Evolutionary conservation across 2,888 invertebrate genomes (phyloP).

Genomic region (Epistrophe grossulariae): DNA sequence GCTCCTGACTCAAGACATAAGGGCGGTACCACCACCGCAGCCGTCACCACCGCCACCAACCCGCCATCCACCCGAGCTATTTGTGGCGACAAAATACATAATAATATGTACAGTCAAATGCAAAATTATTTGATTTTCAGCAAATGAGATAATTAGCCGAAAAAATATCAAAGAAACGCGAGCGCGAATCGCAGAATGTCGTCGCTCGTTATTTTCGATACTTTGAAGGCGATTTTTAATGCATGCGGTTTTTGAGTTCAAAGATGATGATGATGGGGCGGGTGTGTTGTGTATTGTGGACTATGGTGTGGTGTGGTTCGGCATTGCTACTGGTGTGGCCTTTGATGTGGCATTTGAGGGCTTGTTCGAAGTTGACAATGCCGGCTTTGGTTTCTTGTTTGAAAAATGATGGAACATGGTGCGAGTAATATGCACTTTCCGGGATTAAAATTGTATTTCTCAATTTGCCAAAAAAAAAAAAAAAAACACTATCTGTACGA

Average conservation of each 20-base stretch:
- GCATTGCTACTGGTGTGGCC: conserved; percentile 31
- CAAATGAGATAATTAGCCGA: conserved; percentile 76
- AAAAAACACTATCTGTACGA: too few species aligned
- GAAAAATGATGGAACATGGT: conserved; percentile 61
- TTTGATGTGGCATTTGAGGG: conserved; percentile 66
- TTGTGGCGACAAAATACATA: conserved; percentile 42
- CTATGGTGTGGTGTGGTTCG: conserved; percentile 6
- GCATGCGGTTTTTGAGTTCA: conserved; percentile 25
- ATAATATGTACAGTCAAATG: conserved; percentile 42
- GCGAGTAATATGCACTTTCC: conserved; percentile 69
- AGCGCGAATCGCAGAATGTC: conserved; percentile 53
- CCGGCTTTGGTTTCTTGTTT: conserved; percentile 56
- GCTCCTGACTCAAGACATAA: conserved; percentile 26
- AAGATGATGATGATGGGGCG: not conserved
- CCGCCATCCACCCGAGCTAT: conserved; percentile 23
- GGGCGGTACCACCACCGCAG: conserved; percentile 46
- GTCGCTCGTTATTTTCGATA: conserved; percentile 68
- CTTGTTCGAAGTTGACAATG: conserved; percentile 67
- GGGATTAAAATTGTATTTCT: conserved; percentile 47
- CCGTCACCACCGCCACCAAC: not conserved
- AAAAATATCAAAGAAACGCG: conserved; percentile 70
- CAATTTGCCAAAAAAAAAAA: not conserved
- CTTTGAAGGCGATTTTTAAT: conserved; percentile 46
- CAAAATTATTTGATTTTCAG: conserved; percentile 74
- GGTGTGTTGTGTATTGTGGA: not conserved